These are phyloP conservation scores for Melanerpes aurifrons DNA, from an alignment of 2,113 vertebrate genomes.

Conservation along the genomic window DNA sequence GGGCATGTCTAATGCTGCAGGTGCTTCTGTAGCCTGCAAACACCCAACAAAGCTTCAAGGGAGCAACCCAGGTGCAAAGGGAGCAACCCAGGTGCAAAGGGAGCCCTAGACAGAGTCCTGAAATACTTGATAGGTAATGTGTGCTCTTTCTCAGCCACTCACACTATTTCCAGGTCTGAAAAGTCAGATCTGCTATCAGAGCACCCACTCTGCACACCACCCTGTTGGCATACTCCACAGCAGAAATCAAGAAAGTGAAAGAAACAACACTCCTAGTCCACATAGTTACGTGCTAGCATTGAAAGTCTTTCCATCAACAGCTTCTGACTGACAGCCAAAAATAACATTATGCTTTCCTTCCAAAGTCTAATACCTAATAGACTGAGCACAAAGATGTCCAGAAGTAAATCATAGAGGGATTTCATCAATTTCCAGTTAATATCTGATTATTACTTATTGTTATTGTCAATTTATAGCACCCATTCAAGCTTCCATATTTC, in stretches of 20 bases:
- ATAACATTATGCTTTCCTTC: not conserved
- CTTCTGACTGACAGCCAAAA: slow-evolving; percentile 40
- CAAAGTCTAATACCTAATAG: not conserved
- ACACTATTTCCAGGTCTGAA: not conserved
- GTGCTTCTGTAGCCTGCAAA: not conserved
- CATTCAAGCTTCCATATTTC: not conserved
- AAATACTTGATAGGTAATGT: not conserved
- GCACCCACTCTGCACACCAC: not conserved
- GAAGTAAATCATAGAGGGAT: not conserved
- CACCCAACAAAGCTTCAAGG: not conserved
- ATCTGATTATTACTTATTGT: not conserved
- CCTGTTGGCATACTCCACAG: not conserved
- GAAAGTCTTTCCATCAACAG: slow-evolving; percentile 20
- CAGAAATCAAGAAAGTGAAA: not conserved
- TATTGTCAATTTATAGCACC: not conserved
- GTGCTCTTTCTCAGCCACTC: not conserved
- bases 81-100: not conserved
- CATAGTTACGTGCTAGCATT: not conserved
- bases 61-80: not conserved
- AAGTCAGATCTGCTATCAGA: not conserved
- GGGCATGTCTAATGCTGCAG: not conserved
- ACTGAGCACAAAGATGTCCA: not conserved
- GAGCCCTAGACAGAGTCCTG: not conserved
- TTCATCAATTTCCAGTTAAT: not conserved
- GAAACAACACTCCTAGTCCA: not conserved